Conservation (phyloP, 2,113 vertebrate genomes). For the Motacilla alba region DNA sequence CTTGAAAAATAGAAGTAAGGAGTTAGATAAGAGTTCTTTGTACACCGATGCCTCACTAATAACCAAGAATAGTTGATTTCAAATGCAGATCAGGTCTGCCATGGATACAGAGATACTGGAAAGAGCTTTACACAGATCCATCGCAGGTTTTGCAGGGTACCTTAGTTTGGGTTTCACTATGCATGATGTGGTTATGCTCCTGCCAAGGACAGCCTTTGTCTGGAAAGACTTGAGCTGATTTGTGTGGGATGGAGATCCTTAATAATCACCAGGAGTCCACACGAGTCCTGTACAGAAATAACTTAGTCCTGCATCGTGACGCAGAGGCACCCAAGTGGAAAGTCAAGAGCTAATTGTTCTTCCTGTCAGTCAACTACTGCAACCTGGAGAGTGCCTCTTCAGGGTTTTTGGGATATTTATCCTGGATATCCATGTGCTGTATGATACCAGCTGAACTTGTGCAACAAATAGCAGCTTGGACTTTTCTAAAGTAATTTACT, state of each 20-base stretch:
- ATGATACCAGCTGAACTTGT: not conserved
- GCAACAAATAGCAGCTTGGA: not conserved
- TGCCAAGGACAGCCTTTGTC: not conserved
- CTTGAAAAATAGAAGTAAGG: not conserved
- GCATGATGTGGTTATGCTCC: not conserved
- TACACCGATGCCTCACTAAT: not conserved
- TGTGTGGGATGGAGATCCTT: not conserved
- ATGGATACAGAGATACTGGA: not conserved
- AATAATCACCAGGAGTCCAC: not conserved
- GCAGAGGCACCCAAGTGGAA: not conserved
- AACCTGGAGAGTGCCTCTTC: not conserved
- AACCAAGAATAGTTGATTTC: not conserved
- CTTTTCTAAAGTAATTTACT: not conserved
- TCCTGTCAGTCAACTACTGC: not conserved
- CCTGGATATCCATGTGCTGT: not conserved
- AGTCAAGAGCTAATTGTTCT: not conserved
- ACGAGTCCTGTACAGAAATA: not conserved
- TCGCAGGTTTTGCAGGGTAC: not conserved
- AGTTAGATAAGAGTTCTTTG: not conserved
- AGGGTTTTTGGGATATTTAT: not conserved
- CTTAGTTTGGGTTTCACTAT: not conserved
- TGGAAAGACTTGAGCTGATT: not conserved
- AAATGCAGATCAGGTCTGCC: not conserved
- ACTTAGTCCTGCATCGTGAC: not conserved
- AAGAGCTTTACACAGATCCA: not conserved